Evolutionary conservation across 2,888 invertebrate genomes (phyloP), one percentile per base, ranked within the genome.

Genomic region (Tipula lateralis): DNA sequence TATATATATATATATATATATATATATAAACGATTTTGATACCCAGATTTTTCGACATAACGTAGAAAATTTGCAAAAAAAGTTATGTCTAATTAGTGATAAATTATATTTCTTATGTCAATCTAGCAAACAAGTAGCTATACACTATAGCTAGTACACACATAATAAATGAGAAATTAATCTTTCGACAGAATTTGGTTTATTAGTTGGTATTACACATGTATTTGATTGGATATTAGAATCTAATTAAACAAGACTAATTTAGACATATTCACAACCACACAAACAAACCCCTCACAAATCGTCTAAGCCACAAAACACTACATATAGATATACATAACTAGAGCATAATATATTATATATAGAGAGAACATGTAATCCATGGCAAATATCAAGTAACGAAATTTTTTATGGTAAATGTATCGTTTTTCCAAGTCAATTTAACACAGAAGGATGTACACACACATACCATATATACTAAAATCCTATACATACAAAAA

Each of bases 141-240:
- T 16, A 16, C 36, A 1, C 13, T n/a, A 32, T 32, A 12, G 9
- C 39, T 13, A 12, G n/a, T 50, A 16, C 19, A 19, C 16, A 16
- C 16, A 50, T 19, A 39, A 50, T 50, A 50, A 50, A 19, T 19
- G 16, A 50, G 5, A 50, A 50, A 50, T 50, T 50, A 50, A 50
- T 50, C 50, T 19, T 19, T 19, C 19, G 6, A 16, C 50, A 50
- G 19, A 50, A 24, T 66, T 66, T 24, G 66, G 66, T 66, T 66
- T 66, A 50, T 50, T 50, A 50, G 19, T 50, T 66, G 24, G 66
- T 24, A 66, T 66, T 66, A 66, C 66, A 66, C 66, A 66, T 66
- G 66, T 66, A 24, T 66, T 66, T 66, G 66, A 66, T 66, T 66
- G 66, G 66, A 24, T 24, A 66, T 66, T 66, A 66, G 66, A 66